Evolutionary conservation across 2,888 invertebrate species (phyloP).

Genomic region (Drosophila algonquin): DNA sequence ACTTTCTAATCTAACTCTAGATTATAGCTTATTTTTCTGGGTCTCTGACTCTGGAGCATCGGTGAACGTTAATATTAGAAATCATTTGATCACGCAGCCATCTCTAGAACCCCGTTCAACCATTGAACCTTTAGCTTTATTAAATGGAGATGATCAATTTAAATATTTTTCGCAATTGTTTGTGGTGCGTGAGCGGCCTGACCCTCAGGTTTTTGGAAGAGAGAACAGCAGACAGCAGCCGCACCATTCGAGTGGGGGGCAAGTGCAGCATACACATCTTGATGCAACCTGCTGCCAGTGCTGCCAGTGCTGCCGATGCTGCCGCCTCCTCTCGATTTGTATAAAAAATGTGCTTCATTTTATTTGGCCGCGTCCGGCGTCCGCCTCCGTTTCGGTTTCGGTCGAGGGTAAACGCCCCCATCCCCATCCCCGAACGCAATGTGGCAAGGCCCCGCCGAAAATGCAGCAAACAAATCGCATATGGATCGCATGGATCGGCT

Average conservation of each 20-base stretch:
- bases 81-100: conserved; percentile 11
- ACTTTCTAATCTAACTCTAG: too few relatives aligned
- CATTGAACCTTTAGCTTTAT: conserved; percentile 66
- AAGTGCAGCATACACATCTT: conserved; percentile 67
- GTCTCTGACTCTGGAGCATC: not conserved
- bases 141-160: conserved; percentile 84
- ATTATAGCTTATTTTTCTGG: too few relatives aligned
- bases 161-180: conserved; percentile 74
- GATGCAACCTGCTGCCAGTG: conserved; percentile 60
- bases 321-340: conserved; percentile 58
- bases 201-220: conserved; percentile 22
- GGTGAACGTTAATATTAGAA: not conserved
- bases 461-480: conserved; percentile 78
- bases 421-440: conserved; percentile 15
- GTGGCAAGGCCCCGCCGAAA: conserved; percentile 55
- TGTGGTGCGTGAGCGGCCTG: conserved; percentile 46
- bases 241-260: conserved; percentile 31
- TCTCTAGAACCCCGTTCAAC: conserved; percentile 7
- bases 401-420: conserved; percentile 78
- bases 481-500: conserved; percentile 64
- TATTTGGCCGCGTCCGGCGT: conserved; percentile 77
- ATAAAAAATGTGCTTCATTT: conserved; percentile 82
- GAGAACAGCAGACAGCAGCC: conserved; percentile 14
- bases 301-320: conserved; percentile 19
- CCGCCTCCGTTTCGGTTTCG: conserved; percentile 76